Evolutionary conservation across 2,888 invertebrate species (phyloP).

Genomic region (Mesochorus sp.): DNA sequence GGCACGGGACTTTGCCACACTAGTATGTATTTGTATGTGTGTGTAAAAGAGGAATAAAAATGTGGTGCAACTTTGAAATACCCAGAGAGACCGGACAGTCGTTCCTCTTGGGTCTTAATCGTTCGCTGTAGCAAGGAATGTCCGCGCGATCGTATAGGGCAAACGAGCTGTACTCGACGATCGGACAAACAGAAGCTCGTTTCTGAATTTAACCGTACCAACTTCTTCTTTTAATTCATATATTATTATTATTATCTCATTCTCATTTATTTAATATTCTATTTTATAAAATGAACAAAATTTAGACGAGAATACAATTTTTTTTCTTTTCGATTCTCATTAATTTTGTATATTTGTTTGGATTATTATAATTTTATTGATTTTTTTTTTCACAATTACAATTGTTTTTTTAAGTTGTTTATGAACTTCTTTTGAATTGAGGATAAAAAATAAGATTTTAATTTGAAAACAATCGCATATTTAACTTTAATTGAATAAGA

Average conservation of each 20-base stretch:
- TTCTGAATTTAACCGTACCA: conserved; percentile 14
- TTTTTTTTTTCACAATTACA: no score
- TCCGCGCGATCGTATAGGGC: conserved; percentile 45
- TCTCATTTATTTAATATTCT: background rate
- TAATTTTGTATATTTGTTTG: no score
- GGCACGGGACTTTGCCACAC: conserved; percentile 38
- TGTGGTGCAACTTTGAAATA: conserved; percentile 41
- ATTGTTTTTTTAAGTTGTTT: no score
- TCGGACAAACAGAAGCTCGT: conserved; percentile 39
- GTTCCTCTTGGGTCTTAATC: conserved; percentile 52
- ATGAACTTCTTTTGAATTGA: no score
- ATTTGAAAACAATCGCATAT: no score
- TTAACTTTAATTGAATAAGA: no score
- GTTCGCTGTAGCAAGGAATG: conserved; percentile 47
- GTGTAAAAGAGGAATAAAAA: conserved; percentile 65
- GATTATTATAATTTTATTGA: no score
- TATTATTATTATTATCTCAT: background rate
- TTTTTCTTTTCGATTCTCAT: no score
- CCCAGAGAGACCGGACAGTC: conserved; percentile 31
- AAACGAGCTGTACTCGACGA: conserved; percentile 34
- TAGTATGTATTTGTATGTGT: conserved; percentile 56
- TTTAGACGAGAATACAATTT: no score
- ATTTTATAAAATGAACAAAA: no score
- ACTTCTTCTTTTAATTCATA: conserved; percentile 6
- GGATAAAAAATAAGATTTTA: no score